phyloP scores from a whole-genome alignment of 2,113 vertebrate genomes.

The Tinamus guttatus region DNA sequence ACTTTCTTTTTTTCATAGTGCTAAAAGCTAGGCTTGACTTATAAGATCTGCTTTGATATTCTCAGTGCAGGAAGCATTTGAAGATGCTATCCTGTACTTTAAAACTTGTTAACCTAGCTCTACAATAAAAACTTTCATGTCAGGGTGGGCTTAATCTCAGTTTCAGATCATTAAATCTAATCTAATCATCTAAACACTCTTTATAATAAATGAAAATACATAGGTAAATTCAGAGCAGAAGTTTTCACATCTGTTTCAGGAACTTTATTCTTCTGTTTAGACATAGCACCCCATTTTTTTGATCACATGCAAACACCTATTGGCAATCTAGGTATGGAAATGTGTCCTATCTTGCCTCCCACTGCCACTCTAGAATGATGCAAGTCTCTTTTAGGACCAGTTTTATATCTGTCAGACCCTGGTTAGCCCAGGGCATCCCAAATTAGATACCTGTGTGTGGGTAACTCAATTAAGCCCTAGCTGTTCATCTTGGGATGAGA shows the following conservation, averaged over 20 bases:
- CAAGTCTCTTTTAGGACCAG: background rate
- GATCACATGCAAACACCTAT: background rate
- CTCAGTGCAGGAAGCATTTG: background rate
- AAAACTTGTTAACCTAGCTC: background rate
- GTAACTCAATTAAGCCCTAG: background rate
- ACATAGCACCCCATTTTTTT: background rate
- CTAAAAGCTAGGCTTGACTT: background rate
- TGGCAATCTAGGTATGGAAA: no score
- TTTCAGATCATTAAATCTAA: background rate
- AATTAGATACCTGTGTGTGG: background rate
- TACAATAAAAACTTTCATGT: background rate
- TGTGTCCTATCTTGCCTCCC: background rate
- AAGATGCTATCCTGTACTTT: background rate
- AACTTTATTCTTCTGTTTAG: background rate
- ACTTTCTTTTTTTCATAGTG: background rate
- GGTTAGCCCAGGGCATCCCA: background rate
- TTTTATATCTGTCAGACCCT: background rate
- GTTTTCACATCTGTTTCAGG: background rate
- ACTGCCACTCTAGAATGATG: background rate
- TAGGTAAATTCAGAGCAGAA: background rate
- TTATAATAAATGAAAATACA: background rate
- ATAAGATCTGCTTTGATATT: background rate
- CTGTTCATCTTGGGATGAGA: rapidly evolving
- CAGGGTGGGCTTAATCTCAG: background rate
- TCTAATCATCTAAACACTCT: background rate